Conservation (phyloP, 1,140 invertebrate species). For the Sinonovacula constricta region DNA sequence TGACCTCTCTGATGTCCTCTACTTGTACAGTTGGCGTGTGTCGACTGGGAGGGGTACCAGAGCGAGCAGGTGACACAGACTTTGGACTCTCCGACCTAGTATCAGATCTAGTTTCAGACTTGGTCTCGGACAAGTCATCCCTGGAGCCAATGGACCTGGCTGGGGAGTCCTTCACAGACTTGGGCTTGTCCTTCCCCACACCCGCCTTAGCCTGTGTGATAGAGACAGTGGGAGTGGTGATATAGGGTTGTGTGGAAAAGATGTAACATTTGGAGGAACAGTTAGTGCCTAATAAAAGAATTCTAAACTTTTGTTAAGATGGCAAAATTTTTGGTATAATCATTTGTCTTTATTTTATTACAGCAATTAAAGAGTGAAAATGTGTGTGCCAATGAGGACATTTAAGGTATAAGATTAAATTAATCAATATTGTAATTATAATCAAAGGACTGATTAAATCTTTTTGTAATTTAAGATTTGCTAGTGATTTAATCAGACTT, state of each 20-base stretch:
- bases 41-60: conserved; percentile 32
- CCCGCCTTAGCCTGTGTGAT: conserved; percentile 42
- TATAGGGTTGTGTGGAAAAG: neutral
- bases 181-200: conserved; percentile 45
- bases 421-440: too few species aligned
- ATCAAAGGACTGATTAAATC: too few species aligned
- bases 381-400: neutral
- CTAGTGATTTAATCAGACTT: too few species aligned
- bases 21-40: conserved; percentile 39
- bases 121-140: conserved; percentile 27
- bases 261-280: neutral
- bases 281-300: too few species aligned
- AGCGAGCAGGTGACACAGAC: conserved; percentile 45
- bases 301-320: neutral
- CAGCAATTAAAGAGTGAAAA: neutral
- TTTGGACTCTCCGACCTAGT: neutral
- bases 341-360: neutral
- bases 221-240: neutral
- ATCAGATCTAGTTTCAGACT: conserved; percentile 12
- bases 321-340: neutral
- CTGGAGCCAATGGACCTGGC: conserved; percentile 24
- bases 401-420: neutral
- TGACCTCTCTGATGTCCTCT: conserved; percentile 21
- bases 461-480: too few species aligned
- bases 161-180: conserved; percentile 14